Percentiles rank a stretch among this genome's conserved stretches.
Conservation (phyloP, 2,797 vertebrate species). For the Myoxocephalus aenaeus region DNA sequence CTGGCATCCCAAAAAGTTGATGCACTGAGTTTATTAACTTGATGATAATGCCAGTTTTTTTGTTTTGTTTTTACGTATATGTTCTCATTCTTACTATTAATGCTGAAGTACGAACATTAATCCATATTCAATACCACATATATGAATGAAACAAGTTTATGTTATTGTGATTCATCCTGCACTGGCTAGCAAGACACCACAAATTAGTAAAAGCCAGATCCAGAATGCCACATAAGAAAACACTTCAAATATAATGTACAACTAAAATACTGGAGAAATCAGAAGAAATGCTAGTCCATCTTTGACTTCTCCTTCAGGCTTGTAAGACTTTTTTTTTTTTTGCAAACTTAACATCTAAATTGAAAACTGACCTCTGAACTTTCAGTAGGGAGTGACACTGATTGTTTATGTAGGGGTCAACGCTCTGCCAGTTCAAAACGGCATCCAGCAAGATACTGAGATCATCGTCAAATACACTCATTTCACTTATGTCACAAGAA, state of each 20-base stretch:
- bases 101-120: neutral
- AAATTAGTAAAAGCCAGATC: neutral
- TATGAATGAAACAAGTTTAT: no score
- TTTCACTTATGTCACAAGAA: constrained; percentile 29
- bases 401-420: constrained; percentile 29
- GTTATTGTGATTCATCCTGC: neutral
- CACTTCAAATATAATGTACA: neutral
- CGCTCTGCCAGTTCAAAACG: constrained; percentile 12
- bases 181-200: no score
- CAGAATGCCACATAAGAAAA: neutral
- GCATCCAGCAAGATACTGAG: constrained; percentile 24
- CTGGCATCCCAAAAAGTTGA: constrained; percentile 14
- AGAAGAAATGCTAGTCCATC: neutral
- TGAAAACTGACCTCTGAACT: neutral
- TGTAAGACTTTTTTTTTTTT: no score
- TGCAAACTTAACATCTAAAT: neutral
- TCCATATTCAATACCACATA: neutral
- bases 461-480: constrained; percentile 26
- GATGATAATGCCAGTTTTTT: neutral
- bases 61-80: neutral
- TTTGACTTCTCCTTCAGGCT: neutral
- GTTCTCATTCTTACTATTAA: constrained; percentile 21
- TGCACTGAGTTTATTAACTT: constrained; percentile 25
- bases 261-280: neutral
- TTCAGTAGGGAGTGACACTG: neutral